Percentiles rank a stretch among this genome's conserved stretches.
Conservation (phyloP, 53 echinoderm and acorn worm genomes). For the Patiria pectinifera region DNA sequence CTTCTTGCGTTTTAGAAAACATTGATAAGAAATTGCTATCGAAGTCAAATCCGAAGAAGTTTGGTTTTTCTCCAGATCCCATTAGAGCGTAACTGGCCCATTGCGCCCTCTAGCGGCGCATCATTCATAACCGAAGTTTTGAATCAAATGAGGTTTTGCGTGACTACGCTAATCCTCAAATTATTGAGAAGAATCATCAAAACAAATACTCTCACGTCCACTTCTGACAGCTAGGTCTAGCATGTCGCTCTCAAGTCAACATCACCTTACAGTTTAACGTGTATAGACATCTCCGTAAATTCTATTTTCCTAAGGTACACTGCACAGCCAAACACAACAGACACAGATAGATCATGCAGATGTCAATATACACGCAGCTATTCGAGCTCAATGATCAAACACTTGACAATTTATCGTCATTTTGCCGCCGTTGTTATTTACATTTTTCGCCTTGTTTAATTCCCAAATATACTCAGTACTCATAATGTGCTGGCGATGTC, state of each 20-base stretch:
- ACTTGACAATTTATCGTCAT: slow-evolving; percentile 36
- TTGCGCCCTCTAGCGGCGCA: background rate
- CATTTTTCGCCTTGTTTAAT: slow-evolving; percentile 45
- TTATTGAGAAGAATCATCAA: background rate
- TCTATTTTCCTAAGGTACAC: background rate
- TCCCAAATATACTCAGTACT: slow-evolving; percentile 31
- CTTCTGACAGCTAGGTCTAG: background rate
- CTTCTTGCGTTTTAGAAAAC: no score
- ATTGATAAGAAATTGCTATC: no score
- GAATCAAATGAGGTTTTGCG: background rate
- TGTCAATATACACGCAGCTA: slow-evolving; percentile 23
- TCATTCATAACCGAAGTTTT: background rate
- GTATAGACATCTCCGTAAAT: background rate
- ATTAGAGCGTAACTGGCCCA: background rate
- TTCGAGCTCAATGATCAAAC: slow-evolving; percentile 35
- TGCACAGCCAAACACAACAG: background rate
- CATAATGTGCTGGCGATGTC: slow-evolving; percentile 14
- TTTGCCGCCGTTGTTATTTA: slow-evolving; percentile 17
- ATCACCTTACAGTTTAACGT: slow-evolving; percentile 11
- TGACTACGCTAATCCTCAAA: background rate
- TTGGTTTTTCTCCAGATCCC: background rate
- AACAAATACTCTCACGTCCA: slow-evolving; percentile 1
- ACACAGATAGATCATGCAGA: background rate
- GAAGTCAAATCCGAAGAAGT: no score
- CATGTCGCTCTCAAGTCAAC: background rate